phyloP scores from a whole-genome alignment of 2,797 vertebrate genomes.

The Propithecus deckenii region DNA sequence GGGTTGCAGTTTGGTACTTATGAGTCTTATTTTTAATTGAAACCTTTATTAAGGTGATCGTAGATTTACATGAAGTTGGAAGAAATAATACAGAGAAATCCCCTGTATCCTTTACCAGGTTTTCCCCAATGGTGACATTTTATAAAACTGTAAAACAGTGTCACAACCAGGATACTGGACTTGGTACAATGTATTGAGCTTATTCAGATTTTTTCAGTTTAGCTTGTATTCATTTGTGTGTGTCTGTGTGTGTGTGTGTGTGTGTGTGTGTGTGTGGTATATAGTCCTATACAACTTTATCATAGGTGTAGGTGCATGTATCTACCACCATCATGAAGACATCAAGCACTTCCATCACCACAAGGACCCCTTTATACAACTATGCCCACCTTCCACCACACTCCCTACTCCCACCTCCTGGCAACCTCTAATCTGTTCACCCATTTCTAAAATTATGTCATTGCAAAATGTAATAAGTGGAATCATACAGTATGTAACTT shows the following conservation, averaged over 20 bases:
- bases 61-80: background rate
- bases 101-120: background rate
- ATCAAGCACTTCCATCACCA: background rate
- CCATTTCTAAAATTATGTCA: background rate
- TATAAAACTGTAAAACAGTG: background rate
- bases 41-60: background rate
- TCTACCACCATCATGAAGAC: background rate
- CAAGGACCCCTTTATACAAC: background rate
- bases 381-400: accelerated
- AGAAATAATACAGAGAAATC: background rate
- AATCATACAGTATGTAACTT: background rate
- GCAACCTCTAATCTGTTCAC: background rate
- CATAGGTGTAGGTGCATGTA: background rate
- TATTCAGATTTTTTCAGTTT: background rate
- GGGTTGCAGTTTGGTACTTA: background rate
- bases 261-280: background rate
- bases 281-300: background rate
- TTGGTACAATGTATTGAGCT: background rate
- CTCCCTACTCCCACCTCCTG: background rate
- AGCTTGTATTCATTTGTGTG: background rate
- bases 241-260: background rate
- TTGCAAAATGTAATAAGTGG: background rate
- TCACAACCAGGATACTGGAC: background rate
- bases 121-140: background rate
- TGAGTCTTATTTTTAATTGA: background rate